A percentile compares a stretch with the other conserved stretches of the same genome.
Conservation (phyloP, 1,140 invertebrate species). For the Helicoverpa zea region DNA sequence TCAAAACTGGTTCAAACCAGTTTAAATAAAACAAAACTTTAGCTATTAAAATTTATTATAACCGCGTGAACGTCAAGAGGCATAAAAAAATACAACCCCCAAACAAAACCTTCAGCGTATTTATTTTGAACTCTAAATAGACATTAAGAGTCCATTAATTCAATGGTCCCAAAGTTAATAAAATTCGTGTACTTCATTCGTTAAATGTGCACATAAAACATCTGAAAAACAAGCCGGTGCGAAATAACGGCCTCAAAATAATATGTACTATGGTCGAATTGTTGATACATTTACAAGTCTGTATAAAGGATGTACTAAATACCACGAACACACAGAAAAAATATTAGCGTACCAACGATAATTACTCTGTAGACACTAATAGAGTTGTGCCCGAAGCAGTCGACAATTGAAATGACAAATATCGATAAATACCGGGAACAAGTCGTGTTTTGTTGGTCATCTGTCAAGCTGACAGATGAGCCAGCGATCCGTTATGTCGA, state of each 20-base stretch:
- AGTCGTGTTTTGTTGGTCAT: background rate
- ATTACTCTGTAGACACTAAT: constrained; percentile 46
- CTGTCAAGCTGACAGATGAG: constrained; percentile 22
- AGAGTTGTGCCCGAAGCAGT: background rate
- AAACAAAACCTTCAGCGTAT: constrained; percentile 10
- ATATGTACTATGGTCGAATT: constrained; percentile 40
- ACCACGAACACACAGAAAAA: constrained; percentile 26
- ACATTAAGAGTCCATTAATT: constrained; percentile 43
- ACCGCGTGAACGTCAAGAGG: background rate
- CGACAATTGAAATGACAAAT: constrained; percentile 46
- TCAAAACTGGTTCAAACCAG: background rate
- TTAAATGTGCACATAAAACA: constrained; percentile 51
- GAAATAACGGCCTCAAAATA: constrained; percentile 47
- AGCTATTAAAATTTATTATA: constrained; percentile 11
- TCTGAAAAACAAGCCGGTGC: constrained; percentile 15
- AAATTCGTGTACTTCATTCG: constrained; percentile 38
- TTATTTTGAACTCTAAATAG: constrained; percentile 32
- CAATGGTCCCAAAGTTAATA: constrained; percentile 30
- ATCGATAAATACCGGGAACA: constrained; percentile 16
- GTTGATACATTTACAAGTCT: constrained; percentile 50
- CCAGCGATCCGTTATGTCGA: constrained; percentile 14
- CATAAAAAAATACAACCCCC: constrained; percentile 9
- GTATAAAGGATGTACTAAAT: constrained; percentile 27
- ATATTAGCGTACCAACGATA: constrained; percentile 45
- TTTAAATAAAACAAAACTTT: constrained; percentile 2